A percentile compares a stretch with the other conserved stretches of the same genome.
Evolutionary conservation across 2,113 vertebrate species (phyloP).

Genomic region (Perccottus glenii): DNA sequence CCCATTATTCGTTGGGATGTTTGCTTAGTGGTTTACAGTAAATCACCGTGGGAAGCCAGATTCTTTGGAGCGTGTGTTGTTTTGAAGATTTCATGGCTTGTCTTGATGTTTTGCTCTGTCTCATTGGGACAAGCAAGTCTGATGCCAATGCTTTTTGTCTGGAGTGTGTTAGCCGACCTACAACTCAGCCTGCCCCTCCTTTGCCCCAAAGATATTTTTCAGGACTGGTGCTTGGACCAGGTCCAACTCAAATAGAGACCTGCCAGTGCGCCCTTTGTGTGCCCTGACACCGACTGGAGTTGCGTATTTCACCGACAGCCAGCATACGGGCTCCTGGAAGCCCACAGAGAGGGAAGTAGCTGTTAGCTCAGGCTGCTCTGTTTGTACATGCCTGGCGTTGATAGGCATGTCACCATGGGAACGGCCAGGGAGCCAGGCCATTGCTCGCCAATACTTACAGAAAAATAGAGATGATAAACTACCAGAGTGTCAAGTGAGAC

Average conservation of each 20-base stretch:
- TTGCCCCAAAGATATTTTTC: constrained; percentile 62
- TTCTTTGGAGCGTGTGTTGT: constrained; percentile 60
- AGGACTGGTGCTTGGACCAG: constrained; percentile 48
- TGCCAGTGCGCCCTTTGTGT: constrained; percentile 77
- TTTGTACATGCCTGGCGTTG: constrained; percentile 82
- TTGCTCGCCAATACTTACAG: constrained; percentile 59
- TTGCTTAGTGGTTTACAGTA: constrained; percentile 73
- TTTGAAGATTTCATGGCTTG: constrained; percentile 75
- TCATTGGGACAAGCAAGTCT: constrained; percentile 53
- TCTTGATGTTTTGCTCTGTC: constrained; percentile 73
- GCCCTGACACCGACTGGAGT: constrained; percentile 72
- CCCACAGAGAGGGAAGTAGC: constrained; percentile 54
- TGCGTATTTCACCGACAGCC: constrained; percentile 56
- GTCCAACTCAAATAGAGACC: constrained; percentile 83
- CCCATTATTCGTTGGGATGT: constrained; percentile 54
- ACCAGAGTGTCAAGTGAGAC: constrained; percentile 74
- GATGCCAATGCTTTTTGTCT: constrained; percentile 71
- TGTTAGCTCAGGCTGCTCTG: constrained; percentile 77
- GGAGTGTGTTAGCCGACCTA: constrained; percentile 66
- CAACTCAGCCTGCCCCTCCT: constrained; percentile 37
- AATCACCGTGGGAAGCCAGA: constrained; percentile 82
- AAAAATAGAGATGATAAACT: constrained; percentile 76
- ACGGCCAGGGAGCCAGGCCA: constrained; percentile 69
- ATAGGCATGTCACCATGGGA: constrained; percentile 82
- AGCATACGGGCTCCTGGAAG: constrained; percentile 66